Base-by-base conservation (phyloP, 2,888 invertebrate species). In the Minunthozetes semirufus region DNA sequence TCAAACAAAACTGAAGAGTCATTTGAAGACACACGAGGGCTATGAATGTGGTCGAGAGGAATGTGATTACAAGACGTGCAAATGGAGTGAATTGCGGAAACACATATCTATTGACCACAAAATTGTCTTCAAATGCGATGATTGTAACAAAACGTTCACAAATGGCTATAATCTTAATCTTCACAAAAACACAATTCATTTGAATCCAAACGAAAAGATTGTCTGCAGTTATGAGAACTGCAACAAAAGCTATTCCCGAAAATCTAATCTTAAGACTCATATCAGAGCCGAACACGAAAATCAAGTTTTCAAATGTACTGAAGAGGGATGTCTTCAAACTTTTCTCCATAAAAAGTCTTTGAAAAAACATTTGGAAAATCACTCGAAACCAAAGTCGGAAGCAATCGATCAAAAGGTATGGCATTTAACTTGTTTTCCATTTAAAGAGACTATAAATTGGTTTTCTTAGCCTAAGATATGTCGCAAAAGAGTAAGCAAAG, bases 31-130 rank as follows among this genome's bases (percentile, higher is more conserved):
- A 29, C 75, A 75, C 61, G 29, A 53, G 9, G 75, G 75, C 29
- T 75, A 59, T 61, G 33, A 3, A 4, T 75, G 75, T 25, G 27
- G 46, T 25, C 27, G 71, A 48, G 59, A 59, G 17, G 50, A n/a
- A 0, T 75, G 75, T 61, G 25, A 59, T 25, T 59, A 42, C 27
- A 48, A 59, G 17, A 59, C 72, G 11, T 29, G 29, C 17, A 75
- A 72, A 61, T 72, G 72, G 72, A 61, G 27, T 29, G 72, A 75
- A 63, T 71, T 75, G 29, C 38, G 63, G 8, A 75, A 61, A 61
- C 75, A 75, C 46, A 29, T 75, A 8, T 53, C 75, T 8, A 19
- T 15, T 19, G 42, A 38, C 6, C 75, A 75, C 29, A 71, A 75
- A 19, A 4, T 33, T 13, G 22, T 13, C 22, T 11, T 53, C 1